Evolutionary conservation across 1,140 invertebrate genomes (phyloP).

Genomic region (Trichonephila clavipes): DNA sequence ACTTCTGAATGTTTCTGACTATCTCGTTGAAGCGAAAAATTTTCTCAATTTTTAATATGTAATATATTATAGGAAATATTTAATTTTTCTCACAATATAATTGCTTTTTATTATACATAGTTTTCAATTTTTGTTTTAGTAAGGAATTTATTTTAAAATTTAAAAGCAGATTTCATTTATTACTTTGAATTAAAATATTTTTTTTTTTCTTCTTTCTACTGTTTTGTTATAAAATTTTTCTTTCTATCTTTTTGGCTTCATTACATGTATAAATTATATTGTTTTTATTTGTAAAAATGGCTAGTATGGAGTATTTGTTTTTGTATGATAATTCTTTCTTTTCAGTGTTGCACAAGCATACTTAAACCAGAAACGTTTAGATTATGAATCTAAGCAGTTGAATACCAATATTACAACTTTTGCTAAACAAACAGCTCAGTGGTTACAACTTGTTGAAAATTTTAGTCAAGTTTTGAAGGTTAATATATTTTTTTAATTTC

Average conservation of each 20-base stretch:
- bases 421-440: constrained; percentile 97
- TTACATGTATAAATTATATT: constrained; percentile 42
- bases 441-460: constrained; percentile 95
- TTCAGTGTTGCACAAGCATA: constrained; percentile 97
- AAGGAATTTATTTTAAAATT: no score
- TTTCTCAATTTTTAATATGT: no score
- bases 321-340: constrained; percentile 77
- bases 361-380: constrained; percentile 97
- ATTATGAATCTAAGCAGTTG: constrained; percentile 98
- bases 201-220: background rate
- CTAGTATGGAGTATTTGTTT: background rate
- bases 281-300: background rate
- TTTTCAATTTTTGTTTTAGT: no score
- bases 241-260: background rate
- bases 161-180: no score
- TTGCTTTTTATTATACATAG: no score
- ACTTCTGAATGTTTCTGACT: no score
- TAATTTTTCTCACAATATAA: no score
- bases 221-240: background rate
- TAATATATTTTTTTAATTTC: constrained; percentile 3
- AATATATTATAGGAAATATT: no score
- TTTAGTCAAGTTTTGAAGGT: constrained; percentile 96
- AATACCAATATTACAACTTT: constrained; percentile 96
- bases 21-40: no score
- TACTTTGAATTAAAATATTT: background rate